These are phyloP conservation scores for Neelides folsomi DNA, from an alignment of 2,888 invertebrate species.

Conservation along the genomic window DNA sequence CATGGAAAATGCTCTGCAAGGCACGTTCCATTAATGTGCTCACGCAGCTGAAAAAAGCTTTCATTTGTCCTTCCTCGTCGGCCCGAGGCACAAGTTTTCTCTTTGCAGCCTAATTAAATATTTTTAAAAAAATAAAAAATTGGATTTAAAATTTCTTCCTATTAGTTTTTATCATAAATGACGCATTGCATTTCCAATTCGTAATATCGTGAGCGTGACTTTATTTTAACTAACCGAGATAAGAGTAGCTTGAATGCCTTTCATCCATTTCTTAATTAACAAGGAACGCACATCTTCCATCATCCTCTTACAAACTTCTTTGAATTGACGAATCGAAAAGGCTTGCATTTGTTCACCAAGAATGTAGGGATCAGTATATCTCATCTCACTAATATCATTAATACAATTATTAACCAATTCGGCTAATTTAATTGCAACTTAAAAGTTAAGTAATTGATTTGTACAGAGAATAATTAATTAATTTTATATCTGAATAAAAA, in stretches of 20 bases:
- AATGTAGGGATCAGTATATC: constrained; percentile 48
- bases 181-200: background rate
- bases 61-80: constrained; percentile 50
- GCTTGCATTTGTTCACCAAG: constrained; percentile 49
- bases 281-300: constrained; percentile 54
- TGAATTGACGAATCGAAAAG: constrained; percentile 55
- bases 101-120: constrained; percentile 23
- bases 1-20: constrained; percentile 63
- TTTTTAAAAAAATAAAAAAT: constrained; percentile 2
- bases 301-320: constrained; percentile 44
- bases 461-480: no score
- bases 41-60: constrained; percentile 70
- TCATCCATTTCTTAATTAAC: constrained; percentile 53
- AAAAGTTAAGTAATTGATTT: no score
- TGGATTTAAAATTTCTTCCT: no score
- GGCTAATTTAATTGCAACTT: no score
- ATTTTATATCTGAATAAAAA: no score
- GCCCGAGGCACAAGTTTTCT: constrained; percentile 48
- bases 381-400: constrained; percentile 51
- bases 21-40: constrained; percentile 78
- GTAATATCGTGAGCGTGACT: background rate
- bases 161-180: no score
- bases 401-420: no score
- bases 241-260: constrained; percentile 51
- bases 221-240: constrained; percentile 44